Evolutionary conservation across 2,888 invertebrate species (phyloP), one percentile per base, ranked within the genome.

Genomic region (Dryococelus australis): DNA sequence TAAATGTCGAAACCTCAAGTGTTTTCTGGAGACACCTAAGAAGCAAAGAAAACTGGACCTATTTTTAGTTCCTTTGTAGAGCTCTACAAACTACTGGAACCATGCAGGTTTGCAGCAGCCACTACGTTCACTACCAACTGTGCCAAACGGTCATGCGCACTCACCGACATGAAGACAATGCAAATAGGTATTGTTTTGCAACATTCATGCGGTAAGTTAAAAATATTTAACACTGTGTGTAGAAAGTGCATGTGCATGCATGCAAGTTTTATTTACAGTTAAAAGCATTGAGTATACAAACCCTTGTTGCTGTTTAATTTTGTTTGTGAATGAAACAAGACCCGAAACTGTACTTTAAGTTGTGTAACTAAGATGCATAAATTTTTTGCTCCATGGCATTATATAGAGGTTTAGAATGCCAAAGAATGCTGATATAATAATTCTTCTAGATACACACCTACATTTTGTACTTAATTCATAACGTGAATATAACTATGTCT

Each of bases 11-110:
- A 83, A 28, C 83, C 35, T 83, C 83, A 27, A 28, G 26, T 83
- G 28, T 20, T 83, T 83, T 83, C 83, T 85, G 20, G 43, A n/a
- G 27, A 85, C 12, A 85, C 53, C 53, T 51, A 85, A 51, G 85
- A 47, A 65, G 65, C 20, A 65, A 65, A 47, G 5, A 65, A 65
- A 65, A 65, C 65, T 65, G 65, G n/a, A 65, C 65, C 65, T 65
- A 65, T 24, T 65, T 65, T 65, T 24, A 65, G 65, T 65, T 65
- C n/a, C n/a, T 65, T 24, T 65, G 65, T 24, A 65, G 65, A 65
- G 16, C 8, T 65, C 65, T 65, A 65, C 24, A 65, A 65, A 65
- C 65, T 65, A 65, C 65, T 65, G 65, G 20, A n/a, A 65, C 65
- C 65, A 65, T 65, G 65, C 65, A 65, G 65, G 20, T 65, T 35